phyloP scores from a whole-genome alignment of 2,113 vertebrate species.

The Campylomormyrus tamandua region DNA sequence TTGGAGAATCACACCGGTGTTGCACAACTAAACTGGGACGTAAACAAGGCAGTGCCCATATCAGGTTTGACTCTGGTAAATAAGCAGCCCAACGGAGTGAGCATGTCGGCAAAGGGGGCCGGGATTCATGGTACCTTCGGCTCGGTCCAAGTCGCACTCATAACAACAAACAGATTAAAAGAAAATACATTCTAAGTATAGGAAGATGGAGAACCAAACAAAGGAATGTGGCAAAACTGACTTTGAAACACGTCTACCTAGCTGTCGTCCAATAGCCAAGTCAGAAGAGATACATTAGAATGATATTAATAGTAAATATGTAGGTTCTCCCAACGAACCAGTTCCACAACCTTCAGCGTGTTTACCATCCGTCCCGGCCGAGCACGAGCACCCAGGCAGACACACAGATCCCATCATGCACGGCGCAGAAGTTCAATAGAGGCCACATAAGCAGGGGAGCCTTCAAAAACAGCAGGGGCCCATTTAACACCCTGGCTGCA shows the following conservation, averaged over 20 bases:
- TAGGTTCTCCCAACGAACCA: not conserved
- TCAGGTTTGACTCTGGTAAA: slow-evolving; percentile 6
- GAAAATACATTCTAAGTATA: not conserved
- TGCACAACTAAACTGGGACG: not conserved
- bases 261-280: not conserved
- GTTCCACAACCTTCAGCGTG: not conserved
- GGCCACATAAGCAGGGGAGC: not conserved
- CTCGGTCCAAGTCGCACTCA: not conserved
- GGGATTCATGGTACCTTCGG: not conserved
- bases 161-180: not conserved
- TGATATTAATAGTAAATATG: not conserved
- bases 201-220: not conserved
- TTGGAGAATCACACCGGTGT: slow-evolving; percentile 3
- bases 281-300: not conserved
- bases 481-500: not conserved
- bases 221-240: not conserved
- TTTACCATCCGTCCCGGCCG: not conserved
- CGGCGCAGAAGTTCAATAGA: not conserved
- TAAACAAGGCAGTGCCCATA: slow-evolving; percentile 9
- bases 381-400: not conserved
- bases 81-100: not conserved
- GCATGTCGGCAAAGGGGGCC: not conserved
- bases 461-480: not conserved
- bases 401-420: not conserved
- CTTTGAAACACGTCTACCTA: not conserved